Percentiles rank a stretch among this genome's conserved stretches.
Conservation (phyloP, 2,888 invertebrate genomes). For the Aquatica leii region DNA sequence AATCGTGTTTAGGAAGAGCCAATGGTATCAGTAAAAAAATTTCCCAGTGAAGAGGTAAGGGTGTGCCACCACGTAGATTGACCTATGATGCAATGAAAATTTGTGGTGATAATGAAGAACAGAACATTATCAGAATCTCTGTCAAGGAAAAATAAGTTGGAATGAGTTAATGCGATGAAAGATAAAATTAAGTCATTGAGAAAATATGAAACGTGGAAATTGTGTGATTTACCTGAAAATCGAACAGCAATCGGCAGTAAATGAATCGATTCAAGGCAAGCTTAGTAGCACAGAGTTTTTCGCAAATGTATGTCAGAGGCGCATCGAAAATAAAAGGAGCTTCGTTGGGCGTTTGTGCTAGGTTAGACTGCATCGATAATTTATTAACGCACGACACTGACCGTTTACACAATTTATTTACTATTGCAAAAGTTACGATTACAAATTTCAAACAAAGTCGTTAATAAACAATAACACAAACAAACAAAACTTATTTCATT, state of each 20-base stretch:
- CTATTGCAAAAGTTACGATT: too few species aligned
- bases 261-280: conserved; percentile 42
- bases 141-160: conserved; percentile 10
- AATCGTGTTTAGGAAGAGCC: not conserved
- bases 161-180: conserved; percentile 38
- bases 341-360: too few species aligned
- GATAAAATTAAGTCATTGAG: conserved; percentile 33
- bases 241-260: conserved; percentile 38
- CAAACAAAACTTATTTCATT: too few species aligned
- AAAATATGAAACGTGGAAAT: conserved; percentile 41
- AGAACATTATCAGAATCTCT: conserved; percentile 18
- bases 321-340: too few species aligned
- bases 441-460: too few species aligned
- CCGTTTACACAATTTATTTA: too few species aligned
- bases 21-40: not conserved
- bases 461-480: too few species aligned
- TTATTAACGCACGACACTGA: too few species aligned
- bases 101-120: conserved; percentile 1
- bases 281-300: conserved; percentile 40
- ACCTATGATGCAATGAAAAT: not conserved
- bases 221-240: conserved; percentile 36
- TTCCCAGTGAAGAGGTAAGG: too few species aligned
- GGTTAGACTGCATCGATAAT: too few species aligned
- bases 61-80: not conserved
- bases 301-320: too few species aligned